These are phyloP conservation scores for Brassicogethes aeneus DNA, from an alignment of 2,888 invertebrate genomes.

Conservation along the genomic window DNA sequence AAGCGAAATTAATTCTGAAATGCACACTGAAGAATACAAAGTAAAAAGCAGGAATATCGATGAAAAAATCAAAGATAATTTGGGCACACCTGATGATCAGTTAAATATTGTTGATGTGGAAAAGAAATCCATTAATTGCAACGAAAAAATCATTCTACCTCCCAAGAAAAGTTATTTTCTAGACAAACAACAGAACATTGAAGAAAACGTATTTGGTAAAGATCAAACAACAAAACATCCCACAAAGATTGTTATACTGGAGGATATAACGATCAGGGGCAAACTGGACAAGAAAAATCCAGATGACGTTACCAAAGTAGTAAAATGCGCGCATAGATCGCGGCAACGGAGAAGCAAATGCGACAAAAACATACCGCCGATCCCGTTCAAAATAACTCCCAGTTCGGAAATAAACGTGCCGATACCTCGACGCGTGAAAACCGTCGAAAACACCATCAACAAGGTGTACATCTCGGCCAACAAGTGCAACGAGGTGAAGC, in stretches of 20 bases:
- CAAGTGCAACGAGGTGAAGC: conserved; percentile 33
- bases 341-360: neutral
- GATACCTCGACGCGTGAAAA: neutral
- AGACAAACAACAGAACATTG: no score
- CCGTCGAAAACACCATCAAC: neutral
- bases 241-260: neutral
- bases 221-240: no score
- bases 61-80: no score
- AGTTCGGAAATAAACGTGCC: neutral
- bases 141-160: neutral
- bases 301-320: no score
- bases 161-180: neutral
- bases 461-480: conserved; percentile 22
- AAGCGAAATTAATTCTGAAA: no score
- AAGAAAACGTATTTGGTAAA: no score
- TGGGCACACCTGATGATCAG: no score
- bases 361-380: neutral
- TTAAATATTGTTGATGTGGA: neutral
- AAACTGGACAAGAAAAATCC: neutral
- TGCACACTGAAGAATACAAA: no score
- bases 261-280: neutral
- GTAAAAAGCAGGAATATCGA: no score
- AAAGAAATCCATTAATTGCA: no score
- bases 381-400: neutral
- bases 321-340: neutral